These are phyloP conservation scores for Acanthaster planci DNA, from an alignment of 35 echinoderm and acorn worm species.

Conservation along the genomic window DNA sequence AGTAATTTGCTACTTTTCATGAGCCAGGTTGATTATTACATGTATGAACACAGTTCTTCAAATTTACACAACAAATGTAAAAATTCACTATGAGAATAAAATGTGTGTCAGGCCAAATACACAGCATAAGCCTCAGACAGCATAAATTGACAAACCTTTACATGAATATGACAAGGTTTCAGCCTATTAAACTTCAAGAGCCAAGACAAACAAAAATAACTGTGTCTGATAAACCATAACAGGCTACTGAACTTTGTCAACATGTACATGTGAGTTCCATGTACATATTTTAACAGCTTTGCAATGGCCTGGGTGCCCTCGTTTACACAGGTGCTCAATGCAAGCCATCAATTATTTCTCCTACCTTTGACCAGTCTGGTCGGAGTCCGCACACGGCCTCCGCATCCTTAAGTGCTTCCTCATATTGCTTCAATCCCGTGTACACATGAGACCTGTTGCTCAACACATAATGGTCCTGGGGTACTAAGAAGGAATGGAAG, in stretches of 20 bases:
- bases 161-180: too few species aligned
- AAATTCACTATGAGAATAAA: too few species aligned
- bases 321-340: background rate
- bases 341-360: background rate
- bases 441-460: constrained; percentile 79
- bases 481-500: constrained; percentile 53
- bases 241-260: background rate
- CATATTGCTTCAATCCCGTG: constrained; percentile 13
- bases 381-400: constrained; percentile 60
- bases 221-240: background rate
- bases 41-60: too few species aligned
- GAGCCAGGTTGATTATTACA: too few species aligned
- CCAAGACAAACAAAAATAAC: too few species aligned
- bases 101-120: too few species aligned
- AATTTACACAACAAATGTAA: too few species aligned
- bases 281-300: background rate
- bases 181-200: too few species aligned
- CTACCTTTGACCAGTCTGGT: constrained; percentile 87
- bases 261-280: background rate
- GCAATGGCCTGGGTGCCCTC: background rate
- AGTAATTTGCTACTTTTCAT: too few species aligned
- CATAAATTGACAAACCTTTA: too few species aligned
- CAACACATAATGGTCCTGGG: constrained; percentile 64
- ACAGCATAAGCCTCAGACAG: too few species aligned
- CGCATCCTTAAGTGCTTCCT: constrained; percentile 64